These are phyloP conservation scores for Ochropacha duplaris DNA, from an alignment of 2,888 invertebrate species.

Conservation along the genomic window DNA sequence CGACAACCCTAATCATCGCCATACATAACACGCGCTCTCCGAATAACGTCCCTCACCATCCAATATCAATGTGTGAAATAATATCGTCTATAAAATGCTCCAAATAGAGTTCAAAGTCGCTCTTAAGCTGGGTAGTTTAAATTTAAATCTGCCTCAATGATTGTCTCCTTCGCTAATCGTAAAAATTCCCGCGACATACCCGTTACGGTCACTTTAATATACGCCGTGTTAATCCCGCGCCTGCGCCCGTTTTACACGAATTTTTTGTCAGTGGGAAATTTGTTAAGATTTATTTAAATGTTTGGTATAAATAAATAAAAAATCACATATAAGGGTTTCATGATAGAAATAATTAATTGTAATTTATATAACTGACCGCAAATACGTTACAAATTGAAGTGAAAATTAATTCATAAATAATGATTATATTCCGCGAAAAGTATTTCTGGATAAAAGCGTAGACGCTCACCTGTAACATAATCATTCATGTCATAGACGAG, in stretches of 20 bases:
- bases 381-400: not conserved
- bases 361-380: not conserved
- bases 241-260: slow-evolving; percentile 8
- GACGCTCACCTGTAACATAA: no score
- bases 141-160: slow-evolving; percentile 57
- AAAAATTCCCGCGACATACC: slow-evolving; percentile 58
- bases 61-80: slow-evolving; percentile 2
- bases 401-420: not conserved
- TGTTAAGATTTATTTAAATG: not conserved
- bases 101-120: slow-evolving; percentile 23
- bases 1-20: slow-evolving; percentile 14
- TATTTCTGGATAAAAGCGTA: no score
- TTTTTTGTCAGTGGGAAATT: slow-evolving; percentile 2
- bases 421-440: no score
- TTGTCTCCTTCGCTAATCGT: slow-evolving; percentile 62
- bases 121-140: slow-evolving; percentile 30
- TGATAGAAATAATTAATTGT: not conserved
- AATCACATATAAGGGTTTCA: not conserved
- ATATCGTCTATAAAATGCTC: slow-evolving; percentile 18
- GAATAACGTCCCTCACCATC: slow-evolving; percentile 8
- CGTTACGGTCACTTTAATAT: slow-evolving; percentile 36
- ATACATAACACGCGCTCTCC: slow-evolving; percentile 27
- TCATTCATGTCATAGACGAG: not conserved
- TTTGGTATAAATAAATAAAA: not conserved
- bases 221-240: slow-evolving; percentile 14